Percentiles rank a stretch among this genome's conserved stretches.
Evolutionary conservation across 2,797 vertebrate species (phyloP).

Genomic region (Spinibarbus caldwelli): DNA sequence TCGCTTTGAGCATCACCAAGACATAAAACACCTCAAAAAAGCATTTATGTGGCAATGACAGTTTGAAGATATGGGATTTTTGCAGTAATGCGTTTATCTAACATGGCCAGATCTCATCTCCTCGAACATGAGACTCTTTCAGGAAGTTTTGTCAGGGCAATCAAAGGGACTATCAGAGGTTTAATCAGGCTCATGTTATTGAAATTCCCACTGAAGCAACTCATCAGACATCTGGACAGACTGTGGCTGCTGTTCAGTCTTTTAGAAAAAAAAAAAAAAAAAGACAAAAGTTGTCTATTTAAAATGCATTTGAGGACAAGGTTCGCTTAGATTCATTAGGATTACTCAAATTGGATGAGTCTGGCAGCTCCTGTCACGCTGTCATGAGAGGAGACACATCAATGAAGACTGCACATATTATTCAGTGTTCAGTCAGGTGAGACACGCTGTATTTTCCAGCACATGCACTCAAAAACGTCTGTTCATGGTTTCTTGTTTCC

Average conservation of each 20-base stretch:
- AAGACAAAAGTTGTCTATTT: constrained; percentile 42
- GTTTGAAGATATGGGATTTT: background rate
- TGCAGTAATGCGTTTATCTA: background rate
- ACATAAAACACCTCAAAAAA: background rate
- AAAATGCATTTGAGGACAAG: constrained; percentile 39
- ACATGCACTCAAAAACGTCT: background rate
- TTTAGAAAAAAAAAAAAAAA: background rate
- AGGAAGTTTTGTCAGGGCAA: constrained; percentile 24
- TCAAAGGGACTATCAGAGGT: constrained; percentile 34
- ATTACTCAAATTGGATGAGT: constrained; percentile 38
- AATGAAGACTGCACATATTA: constrained; percentile 20
- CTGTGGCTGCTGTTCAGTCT: background rate
- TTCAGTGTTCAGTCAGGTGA: constrained; percentile 41
- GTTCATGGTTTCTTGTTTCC: background rate
- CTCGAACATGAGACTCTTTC: background rate
- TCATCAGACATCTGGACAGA: constrained; percentile 34
- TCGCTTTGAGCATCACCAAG: constrained; percentile 4
- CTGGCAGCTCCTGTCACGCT: constrained; percentile 40
- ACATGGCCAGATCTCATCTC: constrained; percentile 9
- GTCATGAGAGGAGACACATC: constrained; percentile 37
- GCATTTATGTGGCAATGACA: background rate
- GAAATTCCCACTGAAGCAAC: constrained; percentile 14
- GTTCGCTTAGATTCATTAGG: constrained; percentile 47
- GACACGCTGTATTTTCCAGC: background rate
- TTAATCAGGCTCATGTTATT: constrained; percentile 40